Percentiles rank a stretch among this genome's conserved stretches.
Conservation (phyloP, 2,113 vertebrate species). For the Carettochelys insculpta region DNA sequence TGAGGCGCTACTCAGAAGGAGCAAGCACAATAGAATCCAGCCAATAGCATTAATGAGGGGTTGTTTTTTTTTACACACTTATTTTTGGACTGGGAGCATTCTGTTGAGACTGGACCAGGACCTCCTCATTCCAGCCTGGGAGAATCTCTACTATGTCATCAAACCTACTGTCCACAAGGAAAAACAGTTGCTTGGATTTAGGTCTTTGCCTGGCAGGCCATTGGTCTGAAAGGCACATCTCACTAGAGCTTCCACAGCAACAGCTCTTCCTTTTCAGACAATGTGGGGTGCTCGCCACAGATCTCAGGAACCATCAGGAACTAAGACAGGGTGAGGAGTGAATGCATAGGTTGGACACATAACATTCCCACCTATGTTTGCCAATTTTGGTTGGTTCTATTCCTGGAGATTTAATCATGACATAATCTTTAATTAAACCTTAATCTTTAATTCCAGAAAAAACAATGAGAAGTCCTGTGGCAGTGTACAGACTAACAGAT, state of each 20-base stretch:
- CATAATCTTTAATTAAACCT: no score
- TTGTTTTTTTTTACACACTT: conserved; percentile 28
- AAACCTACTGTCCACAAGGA: background rate
- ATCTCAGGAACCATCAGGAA: background rate
- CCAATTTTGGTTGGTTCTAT: no score
- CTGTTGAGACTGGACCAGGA: conserved; percentile 23
- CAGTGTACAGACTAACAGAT: no score
- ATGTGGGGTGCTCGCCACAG: background rate
- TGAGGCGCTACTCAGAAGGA: background rate
- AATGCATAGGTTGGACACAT: background rate
- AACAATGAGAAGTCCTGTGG: no score
- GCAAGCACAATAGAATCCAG: background rate
- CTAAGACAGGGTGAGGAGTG: background rate
- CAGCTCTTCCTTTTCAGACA: conserved; percentile 27
- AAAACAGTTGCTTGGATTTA: background rate
- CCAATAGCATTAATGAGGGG: background rate
- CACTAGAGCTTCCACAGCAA: conserved; percentile 14
- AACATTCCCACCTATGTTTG: background rate
- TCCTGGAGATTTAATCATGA: no score
- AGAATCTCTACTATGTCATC: conserved; percentile 23
- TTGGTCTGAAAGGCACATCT: background rate
- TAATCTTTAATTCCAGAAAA: no score
- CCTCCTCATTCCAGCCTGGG: background rate
- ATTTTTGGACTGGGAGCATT: background rate
- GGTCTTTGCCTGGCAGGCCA: background rate